Percentiles rank a stretch among this genome's conserved stretches.
phyloP scores from a whole-genome alignment of 2,113 vertebrate species.

The Turnix velox region DNA sequence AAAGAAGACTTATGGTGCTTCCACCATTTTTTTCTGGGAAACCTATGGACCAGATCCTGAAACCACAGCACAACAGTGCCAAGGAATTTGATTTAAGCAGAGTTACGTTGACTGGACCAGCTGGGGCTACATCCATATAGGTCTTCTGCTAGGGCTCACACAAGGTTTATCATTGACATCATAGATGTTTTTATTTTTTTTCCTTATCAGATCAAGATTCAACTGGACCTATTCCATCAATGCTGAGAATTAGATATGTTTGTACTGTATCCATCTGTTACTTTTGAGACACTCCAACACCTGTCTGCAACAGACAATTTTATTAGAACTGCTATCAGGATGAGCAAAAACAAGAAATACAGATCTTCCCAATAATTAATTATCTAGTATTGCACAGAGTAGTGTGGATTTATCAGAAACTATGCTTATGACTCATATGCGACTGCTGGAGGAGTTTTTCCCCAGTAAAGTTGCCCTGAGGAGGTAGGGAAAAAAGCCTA shows the following conservation, averaged over 20 bases:
- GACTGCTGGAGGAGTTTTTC: neutral
- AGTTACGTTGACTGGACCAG: neutral
- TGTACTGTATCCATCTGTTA: neutral
- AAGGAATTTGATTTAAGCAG: neutral
- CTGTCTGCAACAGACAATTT: neutral
- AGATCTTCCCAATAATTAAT: conserved; percentile 9
- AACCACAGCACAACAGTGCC: neutral
- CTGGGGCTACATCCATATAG: neutral
- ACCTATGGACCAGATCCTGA: neutral
- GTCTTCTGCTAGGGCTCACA: neutral
- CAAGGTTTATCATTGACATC: neutral
- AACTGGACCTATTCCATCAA: neutral
- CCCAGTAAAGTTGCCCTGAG: neutral
- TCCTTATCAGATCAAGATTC: neutral
- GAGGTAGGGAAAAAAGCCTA: neutral
- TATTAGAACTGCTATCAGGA: neutral
- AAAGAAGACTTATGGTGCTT: neutral
- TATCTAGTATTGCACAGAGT: neutral
- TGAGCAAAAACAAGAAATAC: neutral
- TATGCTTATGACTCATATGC: neutral
- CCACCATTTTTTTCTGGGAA: neutral
- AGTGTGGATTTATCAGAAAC: neutral
- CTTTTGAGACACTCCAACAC: neutral
- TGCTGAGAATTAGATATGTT: neutral
- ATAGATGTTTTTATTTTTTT: neutral